Conservation (phyloP, 2,797 vertebrate species). For the Phoxinus dragarum region DNA sequence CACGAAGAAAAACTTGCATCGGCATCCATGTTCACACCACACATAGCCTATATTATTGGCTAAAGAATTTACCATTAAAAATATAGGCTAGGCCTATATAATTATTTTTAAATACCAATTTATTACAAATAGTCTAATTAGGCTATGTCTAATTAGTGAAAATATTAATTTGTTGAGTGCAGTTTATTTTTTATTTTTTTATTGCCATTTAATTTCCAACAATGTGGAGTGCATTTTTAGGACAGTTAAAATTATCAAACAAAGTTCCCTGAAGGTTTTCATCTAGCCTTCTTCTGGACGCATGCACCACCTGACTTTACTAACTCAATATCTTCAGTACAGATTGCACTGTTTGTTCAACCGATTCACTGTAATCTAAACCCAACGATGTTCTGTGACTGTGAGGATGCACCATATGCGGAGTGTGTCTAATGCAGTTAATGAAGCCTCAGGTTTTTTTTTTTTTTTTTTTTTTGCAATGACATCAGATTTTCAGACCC, state of each 20-base stretch:
- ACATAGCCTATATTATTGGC: no score
- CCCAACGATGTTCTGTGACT: slow-evolving; percentile 63
- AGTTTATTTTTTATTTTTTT: neutral
- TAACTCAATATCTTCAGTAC: slow-evolving; percentile 21
- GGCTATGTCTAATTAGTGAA: neutral
- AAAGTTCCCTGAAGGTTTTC: neutral
- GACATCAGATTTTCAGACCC: slow-evolving; percentile 80
- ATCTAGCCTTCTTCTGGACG: neutral
- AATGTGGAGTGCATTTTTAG: neutral
- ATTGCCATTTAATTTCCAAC: neutral
- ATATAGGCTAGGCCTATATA: no score
- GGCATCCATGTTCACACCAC: neutral
- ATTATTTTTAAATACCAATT: neutral
- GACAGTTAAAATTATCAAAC: neutral
- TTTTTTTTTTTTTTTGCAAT: slow-evolving; percentile 70
- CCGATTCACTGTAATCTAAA: slow-evolving; percentile 56
- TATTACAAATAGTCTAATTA: neutral
- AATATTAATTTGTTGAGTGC: neutral
- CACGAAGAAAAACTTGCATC: neutral
- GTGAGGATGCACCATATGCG: slow-evolving; percentile 71
- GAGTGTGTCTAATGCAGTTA: slow-evolving; percentile 80
- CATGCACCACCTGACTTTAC: slow-evolving; percentile 14
- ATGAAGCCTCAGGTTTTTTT: slow-evolving; percentile 78
- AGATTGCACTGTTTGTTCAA: slow-evolving; percentile 47
- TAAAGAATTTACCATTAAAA: neutral